phyloP scores from a whole-genome alignment of 2,797 vertebrate genomes.

The Numenius phaeopus region DNA sequence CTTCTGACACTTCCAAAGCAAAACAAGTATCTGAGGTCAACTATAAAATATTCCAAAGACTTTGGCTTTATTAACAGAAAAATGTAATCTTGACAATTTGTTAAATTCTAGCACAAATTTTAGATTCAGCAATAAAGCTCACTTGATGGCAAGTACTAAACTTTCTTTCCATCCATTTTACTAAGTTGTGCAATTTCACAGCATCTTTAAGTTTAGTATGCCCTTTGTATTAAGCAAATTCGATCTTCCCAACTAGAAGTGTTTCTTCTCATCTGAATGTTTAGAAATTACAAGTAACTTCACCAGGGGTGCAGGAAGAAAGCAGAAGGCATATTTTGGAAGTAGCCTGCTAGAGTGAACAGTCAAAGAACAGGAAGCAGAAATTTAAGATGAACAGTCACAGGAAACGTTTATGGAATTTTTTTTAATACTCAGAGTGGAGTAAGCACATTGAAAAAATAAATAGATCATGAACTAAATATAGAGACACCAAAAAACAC shows the following conservation, averaged over 20 bases:
- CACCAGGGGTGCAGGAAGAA: background rate
- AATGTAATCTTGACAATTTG: background rate
- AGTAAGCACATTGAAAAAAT: background rate
- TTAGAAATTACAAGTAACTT: background rate
- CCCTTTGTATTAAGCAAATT: background rate
- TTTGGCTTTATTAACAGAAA: background rate
- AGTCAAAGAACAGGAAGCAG: background rate
- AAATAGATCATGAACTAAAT: background rate
- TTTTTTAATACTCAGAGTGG: background rate
- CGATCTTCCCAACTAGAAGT: background rate
- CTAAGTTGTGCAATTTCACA: background rate
- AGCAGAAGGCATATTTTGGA: background rate
- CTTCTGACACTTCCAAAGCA: background rate
- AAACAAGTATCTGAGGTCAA: background rate
- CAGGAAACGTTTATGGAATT: background rate
- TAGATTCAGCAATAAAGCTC: background rate
- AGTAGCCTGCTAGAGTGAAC: background rate
- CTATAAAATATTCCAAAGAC: background rate
- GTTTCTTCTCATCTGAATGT: background rate
- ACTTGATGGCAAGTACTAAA: background rate
- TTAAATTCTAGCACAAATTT: background rate
- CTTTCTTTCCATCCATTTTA: background rate
- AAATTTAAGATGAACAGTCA: background rate
- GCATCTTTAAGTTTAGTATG: background rate
- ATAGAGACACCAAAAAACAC: background rate